Base-by-base conservation (phyloP, 1,140 invertebrate species). In the Drosophila aff. region DNA sequence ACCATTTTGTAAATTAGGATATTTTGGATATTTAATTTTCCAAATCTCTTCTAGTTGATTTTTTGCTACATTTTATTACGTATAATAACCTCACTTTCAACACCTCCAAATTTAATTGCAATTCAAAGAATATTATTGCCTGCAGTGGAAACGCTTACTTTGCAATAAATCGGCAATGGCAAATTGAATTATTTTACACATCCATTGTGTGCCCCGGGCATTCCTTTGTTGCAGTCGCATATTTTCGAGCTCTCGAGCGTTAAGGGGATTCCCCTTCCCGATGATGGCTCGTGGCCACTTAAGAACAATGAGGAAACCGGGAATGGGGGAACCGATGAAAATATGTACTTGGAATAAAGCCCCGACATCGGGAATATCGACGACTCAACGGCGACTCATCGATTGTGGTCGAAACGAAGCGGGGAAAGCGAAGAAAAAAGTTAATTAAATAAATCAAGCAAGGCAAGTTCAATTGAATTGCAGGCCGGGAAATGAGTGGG, bases 371-470 rank as follows among this genome's bases (percentile, higher is more conserved):
- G 58, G 49, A 66, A 55, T 21, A 67, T 31, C 58, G 50, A 68
- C 43, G 57, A 59, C 46, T 53, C 52, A 58, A 50, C 28, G 60
- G 36, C 26, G 58, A 76, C 71, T 65, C 62, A 76, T 53, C 69
- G 75, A 82, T 83, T 87, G 81, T 52, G 49, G 53, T 62, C 13
- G 44, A 23, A 23, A 10, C 36, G 57, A 15, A 43, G 8, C 31
- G 44, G 47, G 38, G 13, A 64, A 63, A 66, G 57, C 31, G 47
- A 10, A 13, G 53, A 55, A 76, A 86, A 90, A 90, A 69, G 73
- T 87, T 89, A 90, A 89, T 90, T 87, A 89, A 89, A 89, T 90
- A 89, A 89, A 89, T 90, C 85, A 89, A 81, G 81, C 84, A 80
- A 86, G 71, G 73, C 69, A 81, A 87, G 81, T 87, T 87, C 84